These are phyloP conservation scores for Bombus ignitus DNA, from an alignment of 1,140 invertebrate species.

Conservation along the genomic window DNA sequence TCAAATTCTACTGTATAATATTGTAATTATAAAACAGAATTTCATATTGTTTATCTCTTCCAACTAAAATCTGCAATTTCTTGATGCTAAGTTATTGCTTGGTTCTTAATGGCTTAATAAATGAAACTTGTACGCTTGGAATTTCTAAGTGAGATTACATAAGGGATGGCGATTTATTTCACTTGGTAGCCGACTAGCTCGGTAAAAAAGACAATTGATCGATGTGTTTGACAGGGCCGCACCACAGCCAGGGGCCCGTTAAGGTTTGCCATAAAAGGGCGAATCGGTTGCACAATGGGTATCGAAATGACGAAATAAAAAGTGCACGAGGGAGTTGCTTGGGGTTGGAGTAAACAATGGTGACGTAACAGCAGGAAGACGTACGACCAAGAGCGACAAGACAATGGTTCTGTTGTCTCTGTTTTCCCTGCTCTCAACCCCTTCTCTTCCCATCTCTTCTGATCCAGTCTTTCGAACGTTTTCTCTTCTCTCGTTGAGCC, in stretches of 20 bases:
- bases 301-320: constrained; percentile 67
- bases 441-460: constrained; percentile 10
- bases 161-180: background rate
- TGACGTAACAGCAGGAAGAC: constrained; percentile 73
- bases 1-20: too few species aligned
- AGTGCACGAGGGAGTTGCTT: constrained; percentile 31
- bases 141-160: background rate
- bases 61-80: too few species aligned
- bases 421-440: constrained; percentile 49
- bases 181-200: background rate
- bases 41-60: too few species aligned
- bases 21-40: too few species aligned
- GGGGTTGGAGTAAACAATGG: constrained; percentile 71
- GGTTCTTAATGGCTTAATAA: background rate
- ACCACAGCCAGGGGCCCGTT: background rate
- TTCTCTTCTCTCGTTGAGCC: constrained; percentile 58
- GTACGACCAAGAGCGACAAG: constrained; percentile 67
- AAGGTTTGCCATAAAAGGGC: constrained; percentile 33
- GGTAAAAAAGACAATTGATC: background rate
- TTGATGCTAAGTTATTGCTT: too few species aligned
- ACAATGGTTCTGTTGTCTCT: constrained; percentile 71
- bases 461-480: constrained; percentile 10
- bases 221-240: background rate
- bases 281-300: constrained; percentile 52
- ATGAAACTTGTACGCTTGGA: background rate